phyloP scores from a whole-genome alignment of 2,797 vertebrate genomes.

The Malurus splendens region DNA sequence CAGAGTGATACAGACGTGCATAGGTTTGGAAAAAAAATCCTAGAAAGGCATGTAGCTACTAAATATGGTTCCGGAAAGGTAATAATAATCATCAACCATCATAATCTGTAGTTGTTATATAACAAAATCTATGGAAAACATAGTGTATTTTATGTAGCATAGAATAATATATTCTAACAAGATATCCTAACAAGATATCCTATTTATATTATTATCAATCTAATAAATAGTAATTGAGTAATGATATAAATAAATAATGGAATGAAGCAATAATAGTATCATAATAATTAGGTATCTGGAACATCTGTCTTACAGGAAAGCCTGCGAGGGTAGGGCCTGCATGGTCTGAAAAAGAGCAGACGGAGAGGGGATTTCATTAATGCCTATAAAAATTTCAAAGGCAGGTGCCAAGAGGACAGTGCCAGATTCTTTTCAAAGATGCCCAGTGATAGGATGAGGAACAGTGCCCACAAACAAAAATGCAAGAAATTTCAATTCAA shows the following conservation, averaged over 20 bases:
- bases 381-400: background rate
- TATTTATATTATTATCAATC: background rate
- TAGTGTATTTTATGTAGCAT: background rate
- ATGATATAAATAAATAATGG: background rate
- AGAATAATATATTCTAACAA: too few relatives aligned
- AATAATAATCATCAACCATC: background rate
- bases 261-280: background rate
- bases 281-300: background rate
- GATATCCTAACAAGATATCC: too few relatives aligned
- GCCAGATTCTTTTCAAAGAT: background rate
- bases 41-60: background rate
- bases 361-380: background rate
- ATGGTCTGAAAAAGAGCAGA: background rate
- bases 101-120: too few relatives aligned
- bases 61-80: background rate
- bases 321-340: fast-evolving
- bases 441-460: background rate
- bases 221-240: background rate
- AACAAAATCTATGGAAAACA: background rate
- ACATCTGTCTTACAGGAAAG: background rate
- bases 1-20: fast-evolving
- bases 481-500: background rate
- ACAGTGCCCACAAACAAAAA: background rate
- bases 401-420: background rate
- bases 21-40: background rate